Evolutionary conservation across 2,888 invertebrate species (phyloP), one percentile per base, ranked within the genome.

Genomic region (Bhutanitis thaidina): DNA sequence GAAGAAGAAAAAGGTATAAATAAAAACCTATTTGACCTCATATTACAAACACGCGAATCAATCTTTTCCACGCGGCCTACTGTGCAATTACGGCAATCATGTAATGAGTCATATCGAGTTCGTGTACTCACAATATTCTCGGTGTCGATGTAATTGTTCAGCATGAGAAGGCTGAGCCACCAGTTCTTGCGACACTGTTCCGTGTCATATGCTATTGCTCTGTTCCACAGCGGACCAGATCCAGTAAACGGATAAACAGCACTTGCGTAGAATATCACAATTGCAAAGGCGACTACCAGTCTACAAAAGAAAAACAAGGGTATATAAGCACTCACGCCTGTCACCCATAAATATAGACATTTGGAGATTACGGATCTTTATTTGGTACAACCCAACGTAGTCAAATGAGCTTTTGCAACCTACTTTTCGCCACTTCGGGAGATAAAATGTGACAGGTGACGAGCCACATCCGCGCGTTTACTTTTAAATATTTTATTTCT

Each of bases 161-260:
- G 65, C 83, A 93, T 92, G 1, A 93, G 73, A 0, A 93, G 62
- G 63, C 90, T 92, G 0, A 91, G 69, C 93, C 93, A 93, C 93
- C 93, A 93, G 65, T 91, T 92, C 49, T 87, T 76, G 32, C 84
- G 75, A 59, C 93, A 93, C 15, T 84, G 80, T 0, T 68, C 75
- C 0, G 86, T 84, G 54, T 93, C 92, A 0, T 64, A 73, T 0
- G 80, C 78, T 7, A 91, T 74, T 0, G 88, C 77, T 1, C 84
- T 65, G 61, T 89, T 84, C 93, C 93, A 93, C 12, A 92, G 64
- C 0, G 93, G 93, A 0, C 93, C 93, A 1, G 86, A 80, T 0
- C 92, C 93, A 0, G 89, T 87, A 68, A 90, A 81, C 1, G 91
- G 90, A 41, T 85, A 89, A 20, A 92, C 71, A 0, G 92, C 90